A percentile compares a stretch with the other conserved stretches of the same genome.
Conservation (phyloP, 2,797 vertebrate genomes). For the Gymnoscopelus microlampas region DNA sequence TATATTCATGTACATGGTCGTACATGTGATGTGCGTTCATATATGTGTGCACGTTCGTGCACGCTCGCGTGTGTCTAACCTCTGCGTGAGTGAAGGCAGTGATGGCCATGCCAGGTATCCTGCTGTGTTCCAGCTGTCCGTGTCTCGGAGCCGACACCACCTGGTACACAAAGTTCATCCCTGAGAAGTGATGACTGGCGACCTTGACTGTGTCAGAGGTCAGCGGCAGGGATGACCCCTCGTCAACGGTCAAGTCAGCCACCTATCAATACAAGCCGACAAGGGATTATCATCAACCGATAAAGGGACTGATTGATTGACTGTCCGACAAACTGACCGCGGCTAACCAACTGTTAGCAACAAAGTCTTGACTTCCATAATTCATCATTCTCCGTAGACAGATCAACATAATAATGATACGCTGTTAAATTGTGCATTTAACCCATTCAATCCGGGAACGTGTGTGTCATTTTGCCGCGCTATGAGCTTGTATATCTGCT, state of each 20-base stretch:
- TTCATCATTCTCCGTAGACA: too few species aligned
- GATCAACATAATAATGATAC: too few species aligned
- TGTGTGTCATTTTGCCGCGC: too few species aligned
- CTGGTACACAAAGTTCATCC: conserved; percentile 86
- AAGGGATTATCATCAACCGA: conserved; percentile 7
- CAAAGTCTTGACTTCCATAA: too few species aligned
- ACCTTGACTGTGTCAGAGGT: conserved; percentile 83
- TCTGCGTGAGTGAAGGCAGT: conserved; percentile 87
- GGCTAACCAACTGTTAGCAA: too few species aligned
- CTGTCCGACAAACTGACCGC: too few species aligned
- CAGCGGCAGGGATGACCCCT: conserved; percentile 84
- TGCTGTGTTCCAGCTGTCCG: conserved; percentile 85
- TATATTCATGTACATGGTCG: too few species aligned
- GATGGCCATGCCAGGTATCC: conserved; percentile 83
- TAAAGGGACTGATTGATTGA: neutral
- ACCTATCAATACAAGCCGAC: conserved; percentile 54
- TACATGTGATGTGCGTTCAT: neutral
- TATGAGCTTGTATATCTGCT: too few species aligned
- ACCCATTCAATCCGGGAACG: too few species aligned
- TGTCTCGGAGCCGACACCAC: conserved; percentile 82
- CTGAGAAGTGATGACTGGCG: conserved; percentile 82
- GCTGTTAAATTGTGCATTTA: too few species aligned
- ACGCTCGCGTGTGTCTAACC: conserved; percentile 65
- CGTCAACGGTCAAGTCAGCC: conserved; percentile 85
- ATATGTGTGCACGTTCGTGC: neutral